A percentile compares a stretch with the other conserved stretches of the same genome.
phyloP scores from a whole-genome alignment of 1,140 invertebrate species.

The Drosophila dunni region DNA sequence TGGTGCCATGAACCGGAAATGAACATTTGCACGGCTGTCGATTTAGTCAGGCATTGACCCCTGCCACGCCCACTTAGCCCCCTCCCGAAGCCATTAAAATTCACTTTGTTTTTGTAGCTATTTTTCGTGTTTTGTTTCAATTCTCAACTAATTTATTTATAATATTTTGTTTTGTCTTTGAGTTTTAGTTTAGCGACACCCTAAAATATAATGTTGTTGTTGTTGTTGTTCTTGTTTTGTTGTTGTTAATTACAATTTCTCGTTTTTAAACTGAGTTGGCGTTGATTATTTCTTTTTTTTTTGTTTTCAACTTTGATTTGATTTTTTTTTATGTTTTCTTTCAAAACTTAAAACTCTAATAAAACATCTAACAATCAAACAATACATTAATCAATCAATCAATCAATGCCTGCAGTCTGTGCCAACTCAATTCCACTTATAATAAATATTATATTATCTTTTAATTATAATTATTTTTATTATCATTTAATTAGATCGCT shows the following conservation, averaged over 20 bases:
- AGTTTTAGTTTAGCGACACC: conserved; percentile 74
- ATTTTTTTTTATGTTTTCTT: neutral
- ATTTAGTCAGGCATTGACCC: conserved; percentile 54
- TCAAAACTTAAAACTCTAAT: conserved; percentile 49
- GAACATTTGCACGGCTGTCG: conserved; percentile 69
- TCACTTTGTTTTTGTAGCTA: conserved; percentile 27
- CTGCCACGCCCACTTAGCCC: neutral
- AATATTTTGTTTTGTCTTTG: conserved; percentile 55
- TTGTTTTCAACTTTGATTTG: conserved; percentile 46
- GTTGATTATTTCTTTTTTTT: conserved; percentile 15
- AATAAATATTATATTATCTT: conserved; percentile 46
- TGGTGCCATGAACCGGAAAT: conserved; percentile 52
- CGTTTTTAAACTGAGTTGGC: conserved; percentile 55
- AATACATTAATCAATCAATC: conserved; percentile 41
- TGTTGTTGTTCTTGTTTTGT: conserved; percentile 33
- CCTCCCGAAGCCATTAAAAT: conserved; percentile 50
- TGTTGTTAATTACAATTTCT: conserved; percentile 66
- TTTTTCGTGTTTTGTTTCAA: conserved; percentile 67
- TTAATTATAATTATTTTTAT: conserved; percentile 51
- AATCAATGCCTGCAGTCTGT: conserved; percentile 68
- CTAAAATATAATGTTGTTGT: conserved; percentile 64
- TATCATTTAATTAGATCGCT: conserved; percentile 69
- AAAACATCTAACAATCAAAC: conserved; percentile 65
- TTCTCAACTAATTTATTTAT: conserved; percentile 80
- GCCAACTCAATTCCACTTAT: conserved; percentile 75